Percentiles rank a stretch among this genome's conserved stretches.
These are phyloP conservation scores for Amphiprion clarkii DNA, from an alignment of 2,797 vertebrate genomes.

Conservation along the genomic window DNA sequence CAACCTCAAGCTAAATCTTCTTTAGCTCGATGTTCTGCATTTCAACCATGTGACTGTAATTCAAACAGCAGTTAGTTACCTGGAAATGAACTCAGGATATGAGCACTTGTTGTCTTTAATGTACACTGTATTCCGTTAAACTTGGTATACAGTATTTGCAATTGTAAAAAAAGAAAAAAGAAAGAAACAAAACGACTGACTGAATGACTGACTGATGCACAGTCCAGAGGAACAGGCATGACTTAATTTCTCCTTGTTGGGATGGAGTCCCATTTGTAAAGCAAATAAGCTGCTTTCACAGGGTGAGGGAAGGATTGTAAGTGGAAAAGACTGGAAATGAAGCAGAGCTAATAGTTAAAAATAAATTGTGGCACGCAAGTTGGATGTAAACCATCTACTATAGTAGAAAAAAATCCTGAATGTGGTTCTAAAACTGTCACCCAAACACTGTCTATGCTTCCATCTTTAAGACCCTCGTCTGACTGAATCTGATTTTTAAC, in stretches of 20 bases:
- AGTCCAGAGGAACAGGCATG: background rate
- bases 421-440: background rate
- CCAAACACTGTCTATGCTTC: background rate
- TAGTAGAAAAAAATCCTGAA: background rate
- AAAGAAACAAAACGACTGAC: background rate
- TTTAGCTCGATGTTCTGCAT: background rate
- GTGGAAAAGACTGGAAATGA: background rate
- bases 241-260: background rate
- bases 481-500: background rate
- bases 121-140: background rate
- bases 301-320: no score
- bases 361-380: background rate
- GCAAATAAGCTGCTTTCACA: background rate
- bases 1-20: background rate
- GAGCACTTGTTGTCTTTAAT: no score
- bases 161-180: background rate
- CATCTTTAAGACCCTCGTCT: background rate
- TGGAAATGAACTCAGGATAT: no score
- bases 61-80: no score
- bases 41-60: no score
- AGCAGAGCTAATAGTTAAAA: background rate
- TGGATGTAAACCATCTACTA: background rate
- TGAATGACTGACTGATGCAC: constrained; percentile 1
- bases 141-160: background rate
- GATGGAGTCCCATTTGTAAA: background rate